Conservation (phyloP, 1,140 invertebrate species). For the Zaprionus inermis region DNA sequence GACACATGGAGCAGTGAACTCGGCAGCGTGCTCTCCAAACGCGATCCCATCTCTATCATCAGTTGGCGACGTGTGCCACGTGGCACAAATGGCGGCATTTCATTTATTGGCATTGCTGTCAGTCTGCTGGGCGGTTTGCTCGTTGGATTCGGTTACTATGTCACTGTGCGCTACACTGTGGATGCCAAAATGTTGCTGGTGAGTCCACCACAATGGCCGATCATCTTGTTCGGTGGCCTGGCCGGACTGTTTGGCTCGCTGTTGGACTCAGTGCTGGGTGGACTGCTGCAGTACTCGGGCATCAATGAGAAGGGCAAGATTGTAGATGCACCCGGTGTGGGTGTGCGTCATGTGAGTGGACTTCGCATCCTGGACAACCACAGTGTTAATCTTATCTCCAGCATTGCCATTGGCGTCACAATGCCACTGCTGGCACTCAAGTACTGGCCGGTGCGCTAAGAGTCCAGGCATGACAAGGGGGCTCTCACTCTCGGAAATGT, state of each 20-base stretch:
- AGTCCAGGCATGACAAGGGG: background rate
- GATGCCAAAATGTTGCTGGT: slow-evolving; percentile 86
- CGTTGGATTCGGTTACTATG: slow-evolving; percentile 91
- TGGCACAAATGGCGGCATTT: slow-evolving; percentile 94
- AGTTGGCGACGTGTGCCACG: slow-evolving; percentile 90
- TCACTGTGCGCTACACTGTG: slow-evolving; percentile 88
- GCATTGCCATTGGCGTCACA: slow-evolving; percentile 89
- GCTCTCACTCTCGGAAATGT: background rate
- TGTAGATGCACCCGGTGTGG: slow-evolving; percentile 89
- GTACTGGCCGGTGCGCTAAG: slow-evolving; percentile 86
- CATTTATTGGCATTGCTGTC: slow-evolving; percentile 88
- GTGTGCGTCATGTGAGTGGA: slow-evolving; percentile 92
- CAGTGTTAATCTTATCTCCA: slow-evolving; percentile 94
- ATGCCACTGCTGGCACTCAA: slow-evolving; percentile 89
- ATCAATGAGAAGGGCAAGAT: slow-evolving; percentile 89
- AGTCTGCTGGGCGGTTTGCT: slow-evolving; percentile 90
- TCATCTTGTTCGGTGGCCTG: slow-evolving; percentile 89
- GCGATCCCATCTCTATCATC: slow-evolving; percentile 91
- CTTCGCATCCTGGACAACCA: slow-evolving; percentile 94
- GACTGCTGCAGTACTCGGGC: slow-evolving; percentile 93
- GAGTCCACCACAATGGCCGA: slow-evolving; percentile 92
- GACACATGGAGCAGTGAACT: slow-evolving; percentile 97
- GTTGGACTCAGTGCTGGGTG: slow-evolving; percentile 93
- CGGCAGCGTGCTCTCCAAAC: slow-evolving; percentile 89
- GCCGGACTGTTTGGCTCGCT: slow-evolving; percentile 92